Conservation (phyloP, 2,888 invertebrate genomes). For the Ochlodes sylvanus region DNA sequence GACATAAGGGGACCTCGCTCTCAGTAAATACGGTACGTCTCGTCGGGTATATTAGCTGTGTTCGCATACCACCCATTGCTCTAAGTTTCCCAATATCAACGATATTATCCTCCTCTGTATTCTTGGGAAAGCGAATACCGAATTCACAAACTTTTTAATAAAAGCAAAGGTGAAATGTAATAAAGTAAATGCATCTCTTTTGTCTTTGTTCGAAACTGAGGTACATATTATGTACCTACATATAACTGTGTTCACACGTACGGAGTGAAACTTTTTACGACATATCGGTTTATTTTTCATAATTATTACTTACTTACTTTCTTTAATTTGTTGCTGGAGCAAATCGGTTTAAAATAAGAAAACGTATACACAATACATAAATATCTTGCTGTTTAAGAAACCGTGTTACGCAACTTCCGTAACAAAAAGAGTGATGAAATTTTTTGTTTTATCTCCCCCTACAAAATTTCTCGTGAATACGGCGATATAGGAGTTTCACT, state of each 20-base stretch:
- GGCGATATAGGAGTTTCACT: no score
- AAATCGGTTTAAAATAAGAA: no score
- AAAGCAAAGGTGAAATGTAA: constrained; percentile 24
- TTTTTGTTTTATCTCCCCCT: no score
- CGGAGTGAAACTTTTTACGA: no score
- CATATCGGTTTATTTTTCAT: no score
- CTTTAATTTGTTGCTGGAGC: no score
- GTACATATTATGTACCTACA: background rate
- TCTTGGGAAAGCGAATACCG: constrained; percentile 21
- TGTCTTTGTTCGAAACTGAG: constrained; percentile 6
- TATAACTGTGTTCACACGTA: no score
- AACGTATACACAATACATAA: no score
- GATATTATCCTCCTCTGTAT: constrained; percentile 55
- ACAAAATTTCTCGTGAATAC: background rate
- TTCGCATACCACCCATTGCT: constrained; percentile 45
- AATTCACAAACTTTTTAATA: constrained; percentile 34
- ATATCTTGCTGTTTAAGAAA: no score
- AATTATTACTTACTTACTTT: no score
- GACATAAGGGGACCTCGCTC: constrained; percentile 16
- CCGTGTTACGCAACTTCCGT: no score
- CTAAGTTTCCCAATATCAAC: constrained; percentile 74
- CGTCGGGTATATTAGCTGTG: constrained; percentile 20
- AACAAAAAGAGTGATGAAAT: no score
- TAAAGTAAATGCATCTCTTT: constrained; percentile 4
- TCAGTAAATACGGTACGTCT: constrained; percentile 23